Base-by-base conservation (phyloP, 2,113 vertebrate genomes). In the Toxotes jaculatrix region DNA sequence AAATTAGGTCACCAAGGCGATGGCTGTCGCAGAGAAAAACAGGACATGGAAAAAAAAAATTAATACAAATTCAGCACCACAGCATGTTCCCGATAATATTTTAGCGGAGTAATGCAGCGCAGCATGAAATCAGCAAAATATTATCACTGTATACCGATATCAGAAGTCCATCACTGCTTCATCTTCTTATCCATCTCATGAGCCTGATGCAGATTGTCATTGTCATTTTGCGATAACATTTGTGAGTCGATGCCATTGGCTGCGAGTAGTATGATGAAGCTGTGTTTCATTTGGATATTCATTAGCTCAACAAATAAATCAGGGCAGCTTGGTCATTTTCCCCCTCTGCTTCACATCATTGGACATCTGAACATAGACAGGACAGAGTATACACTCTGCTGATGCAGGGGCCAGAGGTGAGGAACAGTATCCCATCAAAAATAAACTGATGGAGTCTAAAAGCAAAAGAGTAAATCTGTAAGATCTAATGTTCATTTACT, bases 1-100 rank as follows among this genome's bases (percentile, higher is more conserved):
- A 80, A 90, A 87, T 45, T 73, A 47, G 89, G 89, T 87, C 89
- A 88, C 74, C 13, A 6, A 62, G 11, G 65, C 45, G 5, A 5
- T 27, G 66, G 49, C 47, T 43, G 14, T 8, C 38, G 63, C 32
- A 68, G 63, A 74, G 14, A 27, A 45, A 70, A 45, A 34, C 21
- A 63, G 27, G 38, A 67, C 49, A 67, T 4, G 42, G 49, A 31
- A 3, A 38, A 17, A 19, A n/a, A 38, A 56, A 36, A 66, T 9
- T 6, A 45, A 60, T n/a, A 70, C 19, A 38, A 55, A 73, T 56
- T 62, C 31, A 75, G 45, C 57, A 23, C 21, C 43, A 21, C 56
- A 47, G 12, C 16, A 1, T 38, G 31, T 38, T 59, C 4, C 42
- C 5, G 2, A 45, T 53, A 3, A 45, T 53, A n/a, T 71, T 60